Conservation (phyloP, 2,797 vertebrate species). For the Micropoecilia bifurca region DNA sequence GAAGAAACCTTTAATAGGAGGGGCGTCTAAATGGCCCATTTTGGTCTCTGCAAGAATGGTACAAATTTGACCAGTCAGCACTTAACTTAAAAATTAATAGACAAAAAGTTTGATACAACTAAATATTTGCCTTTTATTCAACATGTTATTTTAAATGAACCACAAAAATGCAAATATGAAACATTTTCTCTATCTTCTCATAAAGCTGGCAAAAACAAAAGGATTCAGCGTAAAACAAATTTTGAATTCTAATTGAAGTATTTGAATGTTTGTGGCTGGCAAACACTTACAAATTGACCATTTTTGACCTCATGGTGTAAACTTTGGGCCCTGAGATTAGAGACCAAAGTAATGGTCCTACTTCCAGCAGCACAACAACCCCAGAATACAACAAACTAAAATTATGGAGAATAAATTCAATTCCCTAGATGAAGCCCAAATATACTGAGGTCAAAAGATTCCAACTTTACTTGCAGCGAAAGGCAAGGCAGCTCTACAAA, state of each 20-base stretch:
- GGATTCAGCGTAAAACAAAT: not conserved
- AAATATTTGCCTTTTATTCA: not conserved
- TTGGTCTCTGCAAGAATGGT: not conserved
- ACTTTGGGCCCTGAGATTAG: not conserved
- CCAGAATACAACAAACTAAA: not conserved
- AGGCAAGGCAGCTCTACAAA: not conserved
- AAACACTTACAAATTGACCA: not conserved
- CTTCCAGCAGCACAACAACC: not conserved
- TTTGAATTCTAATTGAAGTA: not conserved
- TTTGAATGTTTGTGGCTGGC: not conserved
- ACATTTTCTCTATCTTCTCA: not conserved
- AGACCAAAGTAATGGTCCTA: not conserved
- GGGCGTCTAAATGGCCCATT: not conserved
- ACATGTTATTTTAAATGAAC: not conserved
- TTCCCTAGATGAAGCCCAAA: not conserved
- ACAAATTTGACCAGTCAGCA: too few relatives aligned
- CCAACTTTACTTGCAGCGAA: not conserved
- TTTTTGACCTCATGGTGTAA: not conserved
- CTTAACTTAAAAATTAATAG: too few relatives aligned
- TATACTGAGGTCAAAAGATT: not conserved
- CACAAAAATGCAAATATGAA: not conserved
- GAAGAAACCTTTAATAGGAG: not conserved
- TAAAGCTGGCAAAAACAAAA: not conserved
- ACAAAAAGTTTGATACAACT: too few relatives aligned
- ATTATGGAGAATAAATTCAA: not conserved